Base-by-base conservation (phyloP, 2,888 invertebrate species). In the Coremacera marginata region DNA sequence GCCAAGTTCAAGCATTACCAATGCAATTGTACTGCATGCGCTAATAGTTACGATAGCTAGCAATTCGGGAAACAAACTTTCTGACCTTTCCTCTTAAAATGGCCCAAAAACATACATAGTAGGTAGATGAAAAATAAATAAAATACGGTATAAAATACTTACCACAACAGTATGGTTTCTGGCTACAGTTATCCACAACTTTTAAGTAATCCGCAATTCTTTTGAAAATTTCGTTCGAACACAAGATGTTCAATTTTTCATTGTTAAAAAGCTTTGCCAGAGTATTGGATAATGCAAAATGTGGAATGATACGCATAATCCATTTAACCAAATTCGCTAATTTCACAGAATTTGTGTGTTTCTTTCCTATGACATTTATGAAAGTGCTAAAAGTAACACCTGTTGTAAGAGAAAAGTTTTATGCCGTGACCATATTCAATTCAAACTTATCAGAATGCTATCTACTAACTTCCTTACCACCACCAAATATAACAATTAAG, bases 81-180 rank as follows among this genome's bases (percentile, higher is more conserved):
- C 55, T 8, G 25, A 3, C n/a, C 68, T 65, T 0, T 51, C 0
- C 5, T n/a, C 83, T 83, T 25, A 57, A 71, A 68, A 55, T 19
- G 22, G 22, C 22, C 11, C 44, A 14, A 44, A 1, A 44, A 44
- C 14, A 11, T 11, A 44, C 3, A 2, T 11, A 11, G 44, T 44
- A 14, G 2, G 1, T 44, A 44, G 44, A 11, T 60, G 25, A 2
- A 60, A 14, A 52, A 11, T 2, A 5, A 16, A 25, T 1, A 34
- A 19, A 34, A 62, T 31, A 25, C 55, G 22, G 22, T 1, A 16
- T 14, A 16, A 9, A 1, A 16, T 44, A 84, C 83, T 82, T 72
- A 85, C 84, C 52, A 82, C 85, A 84, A 76, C 85, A 85, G 44
- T 83, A 76, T 7, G 85, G 85, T 0, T 0, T 3, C 8, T 14